Conservation (phyloP, 2,888 invertebrate genomes). For the Eustalomyia histrio region DNA sequence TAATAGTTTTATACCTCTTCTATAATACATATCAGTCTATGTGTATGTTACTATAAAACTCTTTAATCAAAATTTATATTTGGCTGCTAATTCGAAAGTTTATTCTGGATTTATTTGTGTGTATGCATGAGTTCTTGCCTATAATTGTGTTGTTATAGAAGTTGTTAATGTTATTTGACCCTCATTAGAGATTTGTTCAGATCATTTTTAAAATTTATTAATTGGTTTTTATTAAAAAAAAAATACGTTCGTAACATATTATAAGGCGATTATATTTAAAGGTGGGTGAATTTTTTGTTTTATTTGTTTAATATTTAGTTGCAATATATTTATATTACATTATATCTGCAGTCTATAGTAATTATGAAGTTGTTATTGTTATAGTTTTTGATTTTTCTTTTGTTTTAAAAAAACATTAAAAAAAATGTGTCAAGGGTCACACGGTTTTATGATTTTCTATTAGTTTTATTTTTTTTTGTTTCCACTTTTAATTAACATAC, state of each 20-base stretch:
- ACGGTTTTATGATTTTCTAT: constrained; percentile 58
- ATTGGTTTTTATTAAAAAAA: constrained; percentile 63
- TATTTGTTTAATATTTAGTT: neutral
- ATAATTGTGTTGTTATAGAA: neutral
- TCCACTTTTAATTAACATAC: constrained; percentile 56
- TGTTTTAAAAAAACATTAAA: neutral
- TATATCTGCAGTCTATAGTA: neutral
- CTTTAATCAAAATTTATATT: constrained; percentile 57
- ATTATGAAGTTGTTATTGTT: constrained; percentile 2
- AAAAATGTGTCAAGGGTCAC: constrained; percentile 56
- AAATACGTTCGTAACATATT: constrained; percentile 62
- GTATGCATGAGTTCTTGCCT: neutral
- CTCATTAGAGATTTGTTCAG: constrained; percentile 71
- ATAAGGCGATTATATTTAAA: constrained; percentile 61
- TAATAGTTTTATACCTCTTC: constrained; percentile 45
- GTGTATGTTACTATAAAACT: constrained; percentile 29
- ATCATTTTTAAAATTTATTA: constrained; percentile 62
- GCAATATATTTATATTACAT: neutral
- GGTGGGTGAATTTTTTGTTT: constrained; percentile 31
- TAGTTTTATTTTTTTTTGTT: constrained; percentile 19
- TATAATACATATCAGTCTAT: no score
- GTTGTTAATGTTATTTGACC: constrained; percentile 68
- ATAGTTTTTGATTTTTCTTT: constrained; percentile 23
- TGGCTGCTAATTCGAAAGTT: constrained; percentile 11
- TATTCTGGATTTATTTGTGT: constrained; percentile 27